These are phyloP conservation scores for Amblyjoppa proteus DNA, from an alignment of 2,888 invertebrate genomes.

Conservation along the genomic window DNA sequence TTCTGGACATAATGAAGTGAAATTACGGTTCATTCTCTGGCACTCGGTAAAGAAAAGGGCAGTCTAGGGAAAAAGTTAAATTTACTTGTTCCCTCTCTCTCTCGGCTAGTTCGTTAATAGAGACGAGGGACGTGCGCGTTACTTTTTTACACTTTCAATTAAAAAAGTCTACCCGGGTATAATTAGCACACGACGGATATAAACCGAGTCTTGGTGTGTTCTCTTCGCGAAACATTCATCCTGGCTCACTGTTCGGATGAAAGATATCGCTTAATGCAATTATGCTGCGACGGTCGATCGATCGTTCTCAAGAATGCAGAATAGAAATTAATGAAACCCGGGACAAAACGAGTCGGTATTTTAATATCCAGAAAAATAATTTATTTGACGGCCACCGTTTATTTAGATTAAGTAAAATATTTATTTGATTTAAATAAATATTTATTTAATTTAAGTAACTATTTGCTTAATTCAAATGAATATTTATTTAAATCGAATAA, in stretches of 20 bases:
- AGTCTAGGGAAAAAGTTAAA: background rate
- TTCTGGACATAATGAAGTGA: background rate
- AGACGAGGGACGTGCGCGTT: slow-evolving; percentile 3
- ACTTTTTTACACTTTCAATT: slow-evolving; percentile 10
- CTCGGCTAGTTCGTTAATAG: background rate
- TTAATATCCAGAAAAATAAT: background rate
- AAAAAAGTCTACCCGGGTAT: background rate
- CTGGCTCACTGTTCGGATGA: background rate
- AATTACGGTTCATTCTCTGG: background rate
- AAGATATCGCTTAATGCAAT: background rate
- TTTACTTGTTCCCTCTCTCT: slow-evolving; percentile 2
- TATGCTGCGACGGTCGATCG: background rate
- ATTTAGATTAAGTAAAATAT: too few relatives aligned
- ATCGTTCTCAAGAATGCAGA: background rate
- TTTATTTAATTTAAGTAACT: too few relatives aligned
- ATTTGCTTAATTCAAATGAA: too few relatives aligned
- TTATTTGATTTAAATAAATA: too few relatives aligned
- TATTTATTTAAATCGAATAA: too few relatives aligned
- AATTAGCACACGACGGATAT: background rate
- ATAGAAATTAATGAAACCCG: background rate
- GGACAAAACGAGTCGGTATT: background rate
- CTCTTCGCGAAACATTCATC: slow-evolving; percentile 1
- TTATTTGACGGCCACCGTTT: too few relatives aligned
- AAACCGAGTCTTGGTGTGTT: background rate
- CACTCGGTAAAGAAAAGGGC: background rate